phyloP scores from a whole-genome alignment of 2,113 vertebrate species.

The Pelecanoides urinatrix region DNA sequence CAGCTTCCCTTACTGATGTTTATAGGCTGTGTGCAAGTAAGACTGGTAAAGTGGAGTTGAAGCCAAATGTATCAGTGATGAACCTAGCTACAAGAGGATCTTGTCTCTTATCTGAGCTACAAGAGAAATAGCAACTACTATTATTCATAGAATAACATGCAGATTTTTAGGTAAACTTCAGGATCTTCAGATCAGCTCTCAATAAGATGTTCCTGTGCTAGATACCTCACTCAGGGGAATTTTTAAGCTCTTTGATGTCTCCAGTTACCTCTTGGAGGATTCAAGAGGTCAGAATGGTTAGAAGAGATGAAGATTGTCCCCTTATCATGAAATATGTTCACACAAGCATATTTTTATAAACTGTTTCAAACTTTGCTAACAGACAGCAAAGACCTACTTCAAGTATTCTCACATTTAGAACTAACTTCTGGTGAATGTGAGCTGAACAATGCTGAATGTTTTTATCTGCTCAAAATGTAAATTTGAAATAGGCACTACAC shows the following conservation, averaged over 20 bases:
- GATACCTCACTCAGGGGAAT: neutral
- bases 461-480: neutral
- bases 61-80: neutral
- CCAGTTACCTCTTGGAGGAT: neutral
- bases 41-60: neutral
- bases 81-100: neutral
- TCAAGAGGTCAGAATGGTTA: neutral
- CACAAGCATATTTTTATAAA: neutral
- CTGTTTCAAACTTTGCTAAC: neutral
- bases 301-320: neutral
- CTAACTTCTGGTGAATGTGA: neutral
- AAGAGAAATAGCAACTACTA: neutral
- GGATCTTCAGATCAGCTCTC: neutral
- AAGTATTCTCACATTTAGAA: neutral
- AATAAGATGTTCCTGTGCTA: neutral
- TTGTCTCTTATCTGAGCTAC: neutral
- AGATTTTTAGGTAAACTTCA: neutral
- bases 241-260: neutral
- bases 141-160: neutral
- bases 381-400: neutral
- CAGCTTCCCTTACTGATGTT: neutral
- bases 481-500: neutral
- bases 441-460: neutral
- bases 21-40: neutral
- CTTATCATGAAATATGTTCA: neutral